A percentile compares a stretch with the other conserved stretches of the same genome.
Conservation (phyloP, 1,140 invertebrate genomes). For the Calliphora vicina region DNA sequence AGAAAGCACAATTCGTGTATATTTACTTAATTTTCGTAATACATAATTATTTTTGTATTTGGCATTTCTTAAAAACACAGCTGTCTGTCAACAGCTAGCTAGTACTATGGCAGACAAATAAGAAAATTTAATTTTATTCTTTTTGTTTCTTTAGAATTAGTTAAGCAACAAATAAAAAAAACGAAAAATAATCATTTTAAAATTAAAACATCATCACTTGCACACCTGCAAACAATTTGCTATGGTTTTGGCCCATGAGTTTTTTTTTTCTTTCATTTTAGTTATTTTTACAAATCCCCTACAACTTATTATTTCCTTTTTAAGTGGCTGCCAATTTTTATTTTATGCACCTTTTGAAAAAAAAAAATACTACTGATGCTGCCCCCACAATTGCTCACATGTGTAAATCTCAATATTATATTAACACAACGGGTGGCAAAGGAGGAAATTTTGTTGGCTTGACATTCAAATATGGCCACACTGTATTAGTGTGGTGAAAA, state of each 20-base stretch:
- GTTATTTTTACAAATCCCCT: not conserved
- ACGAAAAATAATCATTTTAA: not conserved
- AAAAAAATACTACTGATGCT: no score
- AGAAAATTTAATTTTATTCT: not conserved
- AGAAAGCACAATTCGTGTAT: not conserved
- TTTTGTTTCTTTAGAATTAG: not conserved
- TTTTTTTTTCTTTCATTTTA: not conserved
- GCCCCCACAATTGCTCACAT: no score
- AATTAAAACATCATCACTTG: constrained; percentile 30
- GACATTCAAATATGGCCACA: no score
- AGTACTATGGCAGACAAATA: constrained; percentile 4
- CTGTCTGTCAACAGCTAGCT: not conserved
- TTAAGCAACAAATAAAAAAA: not conserved
- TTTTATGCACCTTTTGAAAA: not conserved
- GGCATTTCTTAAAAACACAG: not conserved
- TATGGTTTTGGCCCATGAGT: not conserved
- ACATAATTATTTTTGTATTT: not conserved
- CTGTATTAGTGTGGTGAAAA: no score
- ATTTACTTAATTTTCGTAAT: not conserved
- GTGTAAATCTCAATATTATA: no score
- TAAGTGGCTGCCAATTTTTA: not conserved
- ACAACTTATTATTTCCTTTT: not conserved
- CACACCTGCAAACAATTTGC: constrained; percentile 22
- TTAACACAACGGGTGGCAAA: no score
- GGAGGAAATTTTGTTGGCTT: no score